Base-by-base conservation (phyloP, 1,140 invertebrate genomes). In the Caerostris darwini region DNA sequence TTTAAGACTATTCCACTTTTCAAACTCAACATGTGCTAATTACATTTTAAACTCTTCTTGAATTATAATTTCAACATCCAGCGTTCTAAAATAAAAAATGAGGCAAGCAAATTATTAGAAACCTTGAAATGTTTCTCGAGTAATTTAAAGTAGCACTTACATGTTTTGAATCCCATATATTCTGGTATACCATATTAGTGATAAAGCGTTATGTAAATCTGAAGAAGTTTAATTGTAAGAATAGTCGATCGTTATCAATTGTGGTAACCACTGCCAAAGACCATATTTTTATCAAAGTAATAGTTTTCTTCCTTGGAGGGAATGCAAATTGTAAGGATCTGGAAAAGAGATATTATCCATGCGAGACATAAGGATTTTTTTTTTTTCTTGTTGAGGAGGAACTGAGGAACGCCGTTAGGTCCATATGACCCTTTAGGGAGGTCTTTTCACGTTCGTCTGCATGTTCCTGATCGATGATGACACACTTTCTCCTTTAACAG, bases 381-480 rank as follows among this genome's bases (percentile, higher is more conserved):
- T 77, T 77, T 77, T 81, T 57, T 64, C n/a, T 8, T 10, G 19
- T 4, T 10, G 64, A 58, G 34, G 64, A 58, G 85, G 53, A 77
- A 19, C n/a, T n/a, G n/a, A 50, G 54, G 17, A 91, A 57, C 71
- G 90, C 90, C 90, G 90, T 92, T 57, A 92, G 90, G 58, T 83
- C 50, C 71, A 5, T 34, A 61, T 83, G 71, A 82, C 90, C 90
- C 77, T 92, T 83, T 57, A 19, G 69, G 69, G 81, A 92, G 90
- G 90, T 92, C 90, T 71, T 83, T 90, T 77, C 69, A 53, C 10
- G 54, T 53, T 83, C 58, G 56, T 77, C 71, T 83, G 69, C 58
- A 92, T 83, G 90, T 91, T 83, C 77, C 71, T 82, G 71, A 82
- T 83, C 77, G 57, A 34, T 83, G 90, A 92, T 92, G 90, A 92